A percentile compares a stretch with the other conserved stretches of the same genome.
Conservation (phyloP, 2,888 invertebrate species). For the Eucriotettix oculatus region DNA sequence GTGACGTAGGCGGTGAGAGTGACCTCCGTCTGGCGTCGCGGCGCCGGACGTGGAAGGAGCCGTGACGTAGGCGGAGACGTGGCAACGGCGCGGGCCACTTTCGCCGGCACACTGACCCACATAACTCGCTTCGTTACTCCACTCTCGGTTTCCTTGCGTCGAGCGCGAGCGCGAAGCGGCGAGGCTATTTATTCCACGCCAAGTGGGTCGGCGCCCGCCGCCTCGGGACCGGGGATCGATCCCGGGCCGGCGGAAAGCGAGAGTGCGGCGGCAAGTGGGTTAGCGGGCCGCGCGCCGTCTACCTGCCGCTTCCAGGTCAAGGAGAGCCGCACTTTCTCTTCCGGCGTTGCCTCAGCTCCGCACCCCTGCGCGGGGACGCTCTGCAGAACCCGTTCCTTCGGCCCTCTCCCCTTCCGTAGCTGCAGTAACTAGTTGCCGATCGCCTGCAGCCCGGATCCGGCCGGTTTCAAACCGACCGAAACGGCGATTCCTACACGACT, state of each 20-base stretch:
- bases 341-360: background rate
- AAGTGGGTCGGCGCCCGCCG: background rate
- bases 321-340: background rate
- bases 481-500: too few relatives aligned
- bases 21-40: background rate
- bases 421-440: too few relatives aligned
- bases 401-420: too few relatives aligned
- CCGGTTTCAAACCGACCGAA: too few relatives aligned
- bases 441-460: too few relatives aligned
- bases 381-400: background rate
- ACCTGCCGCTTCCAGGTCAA: background rate
- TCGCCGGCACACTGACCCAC: background rate
- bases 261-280: background rate
- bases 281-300: background rate
- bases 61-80: background rate
- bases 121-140: background rate
- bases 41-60: background rate
- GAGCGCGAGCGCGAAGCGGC: too few relatives aligned
- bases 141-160: background rate
- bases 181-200: background rate
- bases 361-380: background rate
- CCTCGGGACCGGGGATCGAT: background rate
- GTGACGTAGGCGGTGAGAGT: background rate
- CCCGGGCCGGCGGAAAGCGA: background rate
- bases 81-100: background rate